phyloP scores from a whole-genome alignment of 2,888 invertebrate genomes.

The Gasteruption jaculator region DNA sequence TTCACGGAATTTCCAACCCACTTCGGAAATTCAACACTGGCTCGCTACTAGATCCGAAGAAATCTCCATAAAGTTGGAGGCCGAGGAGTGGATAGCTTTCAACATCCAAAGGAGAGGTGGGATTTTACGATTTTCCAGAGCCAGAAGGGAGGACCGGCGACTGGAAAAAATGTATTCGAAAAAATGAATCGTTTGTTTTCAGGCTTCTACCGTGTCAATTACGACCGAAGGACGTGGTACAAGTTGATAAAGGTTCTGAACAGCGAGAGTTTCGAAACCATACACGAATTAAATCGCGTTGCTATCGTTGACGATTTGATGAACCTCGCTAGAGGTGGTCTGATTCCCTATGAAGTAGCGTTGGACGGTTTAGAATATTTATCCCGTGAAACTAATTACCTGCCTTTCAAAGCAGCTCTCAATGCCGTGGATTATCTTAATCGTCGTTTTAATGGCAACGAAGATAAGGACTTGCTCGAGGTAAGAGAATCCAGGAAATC shows the following conservation, averaged over 20 bases:
- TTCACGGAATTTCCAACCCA: conserved; percentile 45
- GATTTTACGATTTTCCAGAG: too few relatives aligned
- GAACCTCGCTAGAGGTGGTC: conserved; percentile 56
- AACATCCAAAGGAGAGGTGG: too few relatives aligned
- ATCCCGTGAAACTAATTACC: conserved; percentile 60
- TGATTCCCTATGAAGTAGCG: conserved; percentile 54
- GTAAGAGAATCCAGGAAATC: conserved; percentile 31
- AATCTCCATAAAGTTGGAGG: conserved; percentile 7
- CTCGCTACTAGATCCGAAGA: conserved; percentile 17
- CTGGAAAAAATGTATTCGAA: too few relatives aligned
- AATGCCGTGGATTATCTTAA: conserved; percentile 53
- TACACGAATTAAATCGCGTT: conserved; percentile 64
- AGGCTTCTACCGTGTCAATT: conserved; percentile 64
- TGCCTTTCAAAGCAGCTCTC: conserved; percentile 67
- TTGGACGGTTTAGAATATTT: conserved; percentile 60
- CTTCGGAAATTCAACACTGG: too few relatives aligned
- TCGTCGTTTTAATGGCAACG: conserved; percentile 50
- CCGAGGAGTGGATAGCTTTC: conserved; percentile 66
- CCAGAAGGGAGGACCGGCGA: too few relatives aligned
- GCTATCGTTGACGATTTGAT: conserved; percentile 69
- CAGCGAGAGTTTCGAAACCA: conserved; percentile 48
- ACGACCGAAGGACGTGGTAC: conserved; percentile 58
- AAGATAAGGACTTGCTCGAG: conserved; percentile 36
- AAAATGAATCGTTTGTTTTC: too few relatives aligned
- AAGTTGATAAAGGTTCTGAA: conserved; percentile 55